phyloP scores from a whole-genome alignment of 2,888 invertebrate genomes.

The Megaustenia siamemsis region DNA sequence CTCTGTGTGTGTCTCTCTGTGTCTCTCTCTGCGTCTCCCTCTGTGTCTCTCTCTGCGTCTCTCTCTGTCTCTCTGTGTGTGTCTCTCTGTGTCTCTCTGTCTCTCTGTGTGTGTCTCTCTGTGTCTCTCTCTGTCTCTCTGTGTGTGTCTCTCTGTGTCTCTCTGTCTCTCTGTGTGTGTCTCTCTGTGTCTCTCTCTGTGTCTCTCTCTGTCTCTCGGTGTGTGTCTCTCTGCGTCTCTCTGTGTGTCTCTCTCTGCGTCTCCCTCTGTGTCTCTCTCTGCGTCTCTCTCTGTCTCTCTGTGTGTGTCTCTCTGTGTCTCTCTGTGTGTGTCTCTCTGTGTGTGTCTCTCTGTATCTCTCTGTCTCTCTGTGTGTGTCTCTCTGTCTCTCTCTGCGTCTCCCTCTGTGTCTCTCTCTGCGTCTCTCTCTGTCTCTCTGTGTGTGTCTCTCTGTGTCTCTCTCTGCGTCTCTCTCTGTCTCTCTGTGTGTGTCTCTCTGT shows the following conservation, averaged over 20 bases:
- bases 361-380: background rate
- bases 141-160: background rate
- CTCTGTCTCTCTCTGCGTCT: no score
- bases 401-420: no score
- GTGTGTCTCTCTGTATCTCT: background rate
- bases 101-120: background rate
- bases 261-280: background rate
- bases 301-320: background rate
- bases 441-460: background rate
- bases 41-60: no score
- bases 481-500: background rate
- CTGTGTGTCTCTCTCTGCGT: background rate
- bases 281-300: conserved; percentile 1
- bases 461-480: background rate
- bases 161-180: background rate
- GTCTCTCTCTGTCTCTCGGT: background rate
- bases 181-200: background rate
- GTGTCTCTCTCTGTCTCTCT: background rate
- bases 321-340: background rate
- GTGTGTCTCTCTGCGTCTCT: background rate
- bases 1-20: no score
- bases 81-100: background rate
- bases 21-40: no score
- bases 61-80: no score
- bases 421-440: background rate